Evolutionary conservation across 2,113 vertebrate genomes (phyloP), one percentile per base, ranked within the genome.

Genomic region (Dinomys branickii): DNA sequence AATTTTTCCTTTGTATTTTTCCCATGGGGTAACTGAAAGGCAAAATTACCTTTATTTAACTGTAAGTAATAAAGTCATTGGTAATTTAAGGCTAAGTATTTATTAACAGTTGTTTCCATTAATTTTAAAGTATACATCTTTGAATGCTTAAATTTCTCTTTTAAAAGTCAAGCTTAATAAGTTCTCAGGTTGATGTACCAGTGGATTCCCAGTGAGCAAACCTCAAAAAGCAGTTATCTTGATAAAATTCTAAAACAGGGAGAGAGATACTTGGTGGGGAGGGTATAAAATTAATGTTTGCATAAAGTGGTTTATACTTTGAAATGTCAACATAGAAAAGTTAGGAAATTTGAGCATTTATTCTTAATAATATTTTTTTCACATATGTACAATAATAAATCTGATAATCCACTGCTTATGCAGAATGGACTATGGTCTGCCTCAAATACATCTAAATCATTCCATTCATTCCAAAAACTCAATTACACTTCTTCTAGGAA

Each of bases 221-320:
- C 28, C 52, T 91, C 67, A 90, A 75, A 95, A 54, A 38, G 2
- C 14, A 85, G 50, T 52, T 93, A 33, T 50, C 41, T 65, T 33
- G 80, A 94, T 84, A 97, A 95, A 97, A 84, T 92, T 69, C 61
- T 87, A 75, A 88, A 93, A 93, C 24, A 75, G 9, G 14, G 17
- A 86, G 95, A 41, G 90, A 78, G 3, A 50, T 63, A 84, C 11
- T 56, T 63, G 58, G 9, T 35, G 28, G 9, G 33, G 28, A 81
- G 89, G 38, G 16, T 58, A 90, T 84, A 93, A 95, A 95, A 93
- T 89, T 94, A 61, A 82, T 93, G 61, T 83, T 93, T 94, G 17
- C 54, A 77, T n/a, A 54, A n/a, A 50, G 8, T 87, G 86, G 58
- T 30, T 80, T 91, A 87, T 33, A 89, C 91, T 5, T 95, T 93